phyloP scores from a whole-genome alignment of 2,113 vertebrate genomes.

The Panurus biarmicus region DNA sequence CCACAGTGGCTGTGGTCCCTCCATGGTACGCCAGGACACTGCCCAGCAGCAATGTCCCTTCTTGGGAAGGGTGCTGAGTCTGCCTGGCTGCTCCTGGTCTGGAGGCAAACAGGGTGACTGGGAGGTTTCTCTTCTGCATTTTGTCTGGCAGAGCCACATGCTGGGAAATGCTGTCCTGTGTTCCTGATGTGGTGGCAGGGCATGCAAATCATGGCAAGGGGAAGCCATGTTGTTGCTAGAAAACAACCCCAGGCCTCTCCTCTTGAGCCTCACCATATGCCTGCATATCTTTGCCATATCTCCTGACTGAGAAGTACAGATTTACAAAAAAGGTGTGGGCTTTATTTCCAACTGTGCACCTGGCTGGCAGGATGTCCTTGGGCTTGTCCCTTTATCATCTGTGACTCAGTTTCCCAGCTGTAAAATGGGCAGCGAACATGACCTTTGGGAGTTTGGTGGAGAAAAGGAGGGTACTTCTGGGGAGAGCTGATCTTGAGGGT shows the following conservation, averaged over 20 bases:
- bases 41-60: neutral
- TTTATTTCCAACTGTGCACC: neutral
- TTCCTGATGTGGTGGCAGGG: neutral
- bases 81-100: neutral
- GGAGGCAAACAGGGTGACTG: neutral
- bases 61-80: neutral
- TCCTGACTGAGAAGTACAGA: neutral
- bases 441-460: neutral
- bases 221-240: neutral
- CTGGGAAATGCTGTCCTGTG: neutral
- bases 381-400: neutral
- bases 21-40: neutral
- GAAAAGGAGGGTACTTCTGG: neutral
- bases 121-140: slow-evolving; percentile 14
- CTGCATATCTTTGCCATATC: neutral
- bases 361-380: neutral
- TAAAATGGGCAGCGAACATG: neutral
- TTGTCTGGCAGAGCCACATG: neutral
- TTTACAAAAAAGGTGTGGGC: neutral
- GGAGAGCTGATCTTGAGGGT: neutral
- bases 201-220: neutral
- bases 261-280: neutral
- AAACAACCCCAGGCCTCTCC: neutral
- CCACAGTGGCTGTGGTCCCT: neutral
- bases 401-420: neutral